Evolutionary conservation across 2,888 invertebrate species (phyloP), one percentile per base, ranked within the genome.

Genomic region (Brachypalpus laphriformis): DNA sequence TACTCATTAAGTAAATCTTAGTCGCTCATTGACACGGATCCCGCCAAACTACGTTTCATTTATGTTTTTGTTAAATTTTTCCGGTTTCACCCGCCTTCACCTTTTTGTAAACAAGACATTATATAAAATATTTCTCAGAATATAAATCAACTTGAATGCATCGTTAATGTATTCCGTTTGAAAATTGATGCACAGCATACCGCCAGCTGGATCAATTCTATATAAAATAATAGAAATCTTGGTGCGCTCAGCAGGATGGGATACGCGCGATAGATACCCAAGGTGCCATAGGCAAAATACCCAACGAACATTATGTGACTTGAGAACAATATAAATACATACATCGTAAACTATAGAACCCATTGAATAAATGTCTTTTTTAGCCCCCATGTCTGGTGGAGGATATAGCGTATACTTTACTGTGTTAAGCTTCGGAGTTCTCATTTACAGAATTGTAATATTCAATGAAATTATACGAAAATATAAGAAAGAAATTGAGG

Each of bases 301-400:
- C 51, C 37, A 14, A 37, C 25, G 28, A 18, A 40, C 16, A 40
- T 40, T 54, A 37, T 57, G 57, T 25, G 47, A 45, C 31, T 34
- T 18, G 42, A 1, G 56, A 56, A 45, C 70, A 70, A 70, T 57
- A 70, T 57, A 70, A 57, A 57, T 28, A 65, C n/a, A n/a, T n/a
- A n/a, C 16, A 11, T 47, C 66, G 66, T 66, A 66, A 66, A 66
- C 66, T 66, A 66, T 66, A 66, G 70, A 7, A 37, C 28, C 56
- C 57, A 70, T 56, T 57, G 57, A 70, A 70, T 70, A 70, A 70
- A 57, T 70, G 57, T 56, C 51, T 56, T 57, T n/a, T 56, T 45
- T 45, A 70, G 70, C 70, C 70, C 56, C 57, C 70, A 56, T 70
- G 22, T 37, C 66, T 51, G 56, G 20, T 31, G 45, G 47, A 56